Evolutionary conservation across 2,113 vertebrate genomes (phyloP), one percentile per base, ranked within the genome.

Genomic region (Mus pahari): DNA sequence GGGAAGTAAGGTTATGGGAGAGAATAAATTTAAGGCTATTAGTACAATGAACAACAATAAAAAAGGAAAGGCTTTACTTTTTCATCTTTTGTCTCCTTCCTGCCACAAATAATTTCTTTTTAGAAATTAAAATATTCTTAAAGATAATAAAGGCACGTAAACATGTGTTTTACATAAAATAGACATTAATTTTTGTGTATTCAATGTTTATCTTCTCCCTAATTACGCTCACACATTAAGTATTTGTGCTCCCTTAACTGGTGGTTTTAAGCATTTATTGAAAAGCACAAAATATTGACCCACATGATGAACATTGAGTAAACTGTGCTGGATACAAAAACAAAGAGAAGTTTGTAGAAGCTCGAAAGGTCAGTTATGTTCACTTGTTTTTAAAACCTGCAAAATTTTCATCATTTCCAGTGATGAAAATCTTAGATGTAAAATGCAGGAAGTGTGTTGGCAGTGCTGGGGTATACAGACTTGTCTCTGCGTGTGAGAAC

Each of bases 271-370:
- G 36, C 12, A 73, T 62, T 94, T 82, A 48, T 64, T 81, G 64
- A 50, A 88, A 94, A 97, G 28, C 36, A 66, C 9, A 6, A 42
- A n/a, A 92, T 73, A 26, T 55, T 31, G 62, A 91, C 42, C 16
- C 7, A 86, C 36, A 53, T 62, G n/a, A 60, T 79, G 36, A 66
- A 77, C 19, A 64, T 3, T 64, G 71, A 17, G 20, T 60, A 58
- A 81, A 0, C 4, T 78, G 16, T 53, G 53, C 45, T 62, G 20
- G 42, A 33, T 81, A 26, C 22, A 78, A 8, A 94, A 64, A n/a
- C 5, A 73, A 17, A 5, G 36, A 55, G 36, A 82, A 20, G 26
- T 22, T 64, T 7, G 16, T 19, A 53, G 89, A 71, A 45, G 66
- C 14, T 83, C 48, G 58, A 45, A 19, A 50, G n/a, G n/a, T 36